Evolutionary conservation across 2,113 vertebrate genomes (phyloP).

Genomic region (Bubo bubo): DNA sequence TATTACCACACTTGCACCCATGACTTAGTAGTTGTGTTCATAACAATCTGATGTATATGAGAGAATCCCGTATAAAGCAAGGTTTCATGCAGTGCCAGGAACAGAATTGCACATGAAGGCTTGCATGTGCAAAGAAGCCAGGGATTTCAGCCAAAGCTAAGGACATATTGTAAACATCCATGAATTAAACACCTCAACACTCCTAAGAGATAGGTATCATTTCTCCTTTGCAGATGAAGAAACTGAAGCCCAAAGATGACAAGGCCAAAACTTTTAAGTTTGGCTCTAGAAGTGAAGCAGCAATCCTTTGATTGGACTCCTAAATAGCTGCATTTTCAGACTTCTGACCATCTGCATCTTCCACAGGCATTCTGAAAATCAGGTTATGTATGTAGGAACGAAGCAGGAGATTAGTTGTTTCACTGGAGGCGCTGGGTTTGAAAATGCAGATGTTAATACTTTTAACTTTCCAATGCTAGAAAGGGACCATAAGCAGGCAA

Average conservation of each 20-base stretch:
- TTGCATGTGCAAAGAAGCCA: not conserved
- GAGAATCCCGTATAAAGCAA: not conserved
- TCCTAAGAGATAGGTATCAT: not conserved
- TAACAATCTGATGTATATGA: not conserved
- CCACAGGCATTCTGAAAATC: not conserved
- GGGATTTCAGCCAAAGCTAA: conserved; percentile 25
- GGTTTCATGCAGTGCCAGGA: not conserved
- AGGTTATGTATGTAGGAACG: not conserved
- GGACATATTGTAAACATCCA: not conserved
- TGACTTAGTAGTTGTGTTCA: not conserved
- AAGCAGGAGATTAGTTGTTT: not conserved
- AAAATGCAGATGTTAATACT: not conserved
- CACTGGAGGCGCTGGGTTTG: not conserved
- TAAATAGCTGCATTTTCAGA: not conserved
- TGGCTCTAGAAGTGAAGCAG: not conserved
- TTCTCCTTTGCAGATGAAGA: not conserved
- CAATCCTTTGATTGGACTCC: not conserved
- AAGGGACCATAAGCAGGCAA: not conserved
- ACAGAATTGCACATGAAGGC: not conserved
- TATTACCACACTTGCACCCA: conserved; percentile 13
- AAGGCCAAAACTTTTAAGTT: not conserved
- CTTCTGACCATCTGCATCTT: not conserved
- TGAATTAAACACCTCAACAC: not conserved
- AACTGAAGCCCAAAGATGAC: not conserved
- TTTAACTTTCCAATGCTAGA: not conserved